Evolutionary conservation across 2,888 invertebrate genomes (phyloP), one percentile per base, ranked within the genome.

Genomic region (Physocephala rufipes): DNA sequence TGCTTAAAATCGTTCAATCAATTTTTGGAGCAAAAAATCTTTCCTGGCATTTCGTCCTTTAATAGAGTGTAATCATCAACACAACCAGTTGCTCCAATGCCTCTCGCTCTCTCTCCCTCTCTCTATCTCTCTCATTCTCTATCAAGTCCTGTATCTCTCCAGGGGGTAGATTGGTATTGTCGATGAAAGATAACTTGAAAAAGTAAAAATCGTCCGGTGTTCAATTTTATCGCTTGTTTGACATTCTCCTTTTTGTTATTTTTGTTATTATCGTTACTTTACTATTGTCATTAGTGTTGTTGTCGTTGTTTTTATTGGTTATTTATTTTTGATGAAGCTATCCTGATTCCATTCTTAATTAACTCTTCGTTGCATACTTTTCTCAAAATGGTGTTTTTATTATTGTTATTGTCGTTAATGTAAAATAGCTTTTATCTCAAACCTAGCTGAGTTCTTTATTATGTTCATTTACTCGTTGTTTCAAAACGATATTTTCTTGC

Each of bases 331-430:
- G 67, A 67, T 67, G 58, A 67, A 67, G 67, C 4, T 9, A 36
- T 9, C 36, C 36, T 67, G 43, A 58, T 26, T 45, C 58, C 67
- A 45, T 26, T 58, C 67, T 67, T 67, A 67, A 67, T 67, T 67
- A 67, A 67, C 67, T 67, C 67, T 67, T 43, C n/a, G 26, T 67
- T 59, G 55, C 26, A 55, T 59, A 26, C 59, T n/a, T 30, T 51
- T 36, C 36, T 36, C 36, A 9, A 9, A 9, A 4, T 36, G 9
- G 4, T 36, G 4, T 36, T 36, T 36, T 36, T 9, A 9, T 36
- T 36, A 28, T 5, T 51, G 51, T 3, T 49, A 0, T 24, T 2
- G 53, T 13, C 21, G 21, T 55, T 24, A 21, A 15, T 21, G 12
- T 13, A 19, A 2, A 9, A 55, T 1, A 21, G 19, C 12, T 55